Evolutionary conservation across 2,888 invertebrate genomes (phyloP).

Genomic region (Scrobipalpa atriplicella): DNA sequence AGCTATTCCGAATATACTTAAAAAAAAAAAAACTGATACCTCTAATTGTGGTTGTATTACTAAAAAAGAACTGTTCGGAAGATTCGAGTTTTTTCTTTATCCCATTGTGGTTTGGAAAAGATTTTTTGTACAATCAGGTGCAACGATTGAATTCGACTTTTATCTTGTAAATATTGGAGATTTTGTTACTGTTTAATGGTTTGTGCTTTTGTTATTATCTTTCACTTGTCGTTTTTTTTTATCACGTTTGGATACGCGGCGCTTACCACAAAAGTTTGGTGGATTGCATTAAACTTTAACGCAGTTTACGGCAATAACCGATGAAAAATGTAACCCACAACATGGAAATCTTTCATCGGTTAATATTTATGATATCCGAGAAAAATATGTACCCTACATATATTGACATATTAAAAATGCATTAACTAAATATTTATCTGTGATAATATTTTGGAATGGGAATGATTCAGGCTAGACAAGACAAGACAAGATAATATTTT

Average conservation of each 20-base stretch:
- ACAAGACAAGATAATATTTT: too few species aligned
- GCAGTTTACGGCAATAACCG: background rate
- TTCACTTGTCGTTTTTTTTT: constrained; percentile 7
- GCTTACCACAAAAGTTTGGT: background rate
- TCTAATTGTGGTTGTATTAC: constrained; percentile 47
- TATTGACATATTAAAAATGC: too few species aligned
- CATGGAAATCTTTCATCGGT: background rate
- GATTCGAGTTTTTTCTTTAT: constrained; percentile 37
- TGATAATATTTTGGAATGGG: too few species aligned
- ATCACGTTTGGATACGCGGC: background rate
- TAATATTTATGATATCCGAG: too few species aligned
- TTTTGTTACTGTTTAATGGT: constrained; percentile 45
- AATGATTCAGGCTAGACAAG: too few species aligned
- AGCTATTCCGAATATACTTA: background rate
- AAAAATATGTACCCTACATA: too few species aligned
- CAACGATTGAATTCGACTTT: constrained; percentile 52
- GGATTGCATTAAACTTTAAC: background rate
- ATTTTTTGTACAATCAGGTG: constrained; percentile 56
- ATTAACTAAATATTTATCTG: too few species aligned
- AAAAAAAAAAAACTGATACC: constrained; percentile 39
- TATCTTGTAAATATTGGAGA: constrained; percentile 45
- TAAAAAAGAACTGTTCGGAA: constrained; percentile 21
- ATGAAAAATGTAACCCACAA: background rate
- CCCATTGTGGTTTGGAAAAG: constrained; percentile 40
- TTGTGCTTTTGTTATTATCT: constrained; percentile 29